phyloP scores from a whole-genome alignment of 2,113 vertebrate genomes.

The Sialia sialis region DNA sequence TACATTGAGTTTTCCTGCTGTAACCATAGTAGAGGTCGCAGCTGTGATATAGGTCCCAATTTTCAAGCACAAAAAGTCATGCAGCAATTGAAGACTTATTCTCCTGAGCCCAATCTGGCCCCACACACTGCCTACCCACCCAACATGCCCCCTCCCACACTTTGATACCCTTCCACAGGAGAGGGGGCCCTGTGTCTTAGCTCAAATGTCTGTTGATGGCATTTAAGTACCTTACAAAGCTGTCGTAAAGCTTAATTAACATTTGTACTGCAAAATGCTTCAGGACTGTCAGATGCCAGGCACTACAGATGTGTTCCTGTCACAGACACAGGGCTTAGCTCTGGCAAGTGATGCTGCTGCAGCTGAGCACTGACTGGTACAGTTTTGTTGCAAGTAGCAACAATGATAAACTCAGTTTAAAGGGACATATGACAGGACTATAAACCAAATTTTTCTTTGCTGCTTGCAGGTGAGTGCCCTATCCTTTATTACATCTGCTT shows the following conservation, averaged over 20 bases:
- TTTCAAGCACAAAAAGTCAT: background rate
- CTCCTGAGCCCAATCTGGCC: background rate
- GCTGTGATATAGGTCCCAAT: background rate
- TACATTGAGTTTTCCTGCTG: background rate
- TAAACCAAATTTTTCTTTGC: background rate
- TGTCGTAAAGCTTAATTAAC: background rate
- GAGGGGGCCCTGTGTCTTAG: background rate
- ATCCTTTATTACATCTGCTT: background rate
- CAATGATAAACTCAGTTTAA: background rate
- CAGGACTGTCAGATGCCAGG: background rate
- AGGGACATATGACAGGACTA: background rate
- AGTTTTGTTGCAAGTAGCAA: background rate
- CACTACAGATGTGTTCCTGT: background rate
- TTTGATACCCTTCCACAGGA: background rate
- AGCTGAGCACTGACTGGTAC: background rate
- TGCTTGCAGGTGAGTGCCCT: background rate
- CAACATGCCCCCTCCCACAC: accelerated
- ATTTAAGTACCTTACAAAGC: background rate
- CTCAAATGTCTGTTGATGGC: background rate
- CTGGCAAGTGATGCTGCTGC: background rate
- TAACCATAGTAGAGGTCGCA: background rate
- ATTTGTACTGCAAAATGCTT: background rate
- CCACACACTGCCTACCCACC: background rate
- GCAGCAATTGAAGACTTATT: background rate
- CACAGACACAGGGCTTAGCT: background rate